Conservation (phyloP, 2,113 vertebrate genomes). For the Carassius auratus region DNA sequence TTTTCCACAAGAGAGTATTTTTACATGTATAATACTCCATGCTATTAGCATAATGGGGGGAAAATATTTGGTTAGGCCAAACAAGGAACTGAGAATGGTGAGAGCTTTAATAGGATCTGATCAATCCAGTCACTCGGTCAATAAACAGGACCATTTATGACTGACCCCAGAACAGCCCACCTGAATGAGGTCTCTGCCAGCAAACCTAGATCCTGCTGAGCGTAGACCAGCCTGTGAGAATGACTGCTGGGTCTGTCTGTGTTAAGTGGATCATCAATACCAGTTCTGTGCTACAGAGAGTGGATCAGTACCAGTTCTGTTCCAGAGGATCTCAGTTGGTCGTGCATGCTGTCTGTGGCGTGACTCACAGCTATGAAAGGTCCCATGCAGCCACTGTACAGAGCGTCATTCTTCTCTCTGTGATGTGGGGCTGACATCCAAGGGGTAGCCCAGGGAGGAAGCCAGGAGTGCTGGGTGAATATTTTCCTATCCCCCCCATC, state of each 20-base stretch:
- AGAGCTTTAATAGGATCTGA: constrained; percentile 28
- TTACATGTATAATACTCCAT: background rate
- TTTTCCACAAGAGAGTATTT: background rate
- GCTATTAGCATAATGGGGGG: background rate
- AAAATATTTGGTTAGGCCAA: constrained; percentile 13
- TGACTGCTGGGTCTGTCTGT: constrained; percentile 55
- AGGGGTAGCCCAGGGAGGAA: constrained; percentile 71
- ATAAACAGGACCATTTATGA: constrained; percentile 20
- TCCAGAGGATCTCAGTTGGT: constrained; percentile 64
- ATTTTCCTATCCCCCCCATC: constrained; percentile 76
- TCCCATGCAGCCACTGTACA: constrained; percentile 75
- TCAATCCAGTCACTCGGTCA: constrained; percentile 9
- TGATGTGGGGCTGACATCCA: constrained; percentile 73
- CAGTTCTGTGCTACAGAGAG: constrained; percentile 64
- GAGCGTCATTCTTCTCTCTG: constrained; percentile 77
- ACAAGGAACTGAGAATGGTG: constrained; percentile 25
- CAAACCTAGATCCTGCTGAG: constrained; percentile 20
- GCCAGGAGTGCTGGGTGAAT: constrained; percentile 65
- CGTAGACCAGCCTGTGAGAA: background rate
- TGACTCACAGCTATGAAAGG: constrained; percentile 71
- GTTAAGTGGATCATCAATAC: constrained; percentile 68
- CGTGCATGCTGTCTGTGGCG: constrained; percentile 64
- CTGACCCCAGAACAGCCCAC: background rate
- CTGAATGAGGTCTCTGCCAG: constrained; percentile 36
- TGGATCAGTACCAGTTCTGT: constrained; percentile 74